phyloP scores from a whole-genome alignment of 2,888 invertebrate species.

The Acanthoscelides obtectus region DNA sequence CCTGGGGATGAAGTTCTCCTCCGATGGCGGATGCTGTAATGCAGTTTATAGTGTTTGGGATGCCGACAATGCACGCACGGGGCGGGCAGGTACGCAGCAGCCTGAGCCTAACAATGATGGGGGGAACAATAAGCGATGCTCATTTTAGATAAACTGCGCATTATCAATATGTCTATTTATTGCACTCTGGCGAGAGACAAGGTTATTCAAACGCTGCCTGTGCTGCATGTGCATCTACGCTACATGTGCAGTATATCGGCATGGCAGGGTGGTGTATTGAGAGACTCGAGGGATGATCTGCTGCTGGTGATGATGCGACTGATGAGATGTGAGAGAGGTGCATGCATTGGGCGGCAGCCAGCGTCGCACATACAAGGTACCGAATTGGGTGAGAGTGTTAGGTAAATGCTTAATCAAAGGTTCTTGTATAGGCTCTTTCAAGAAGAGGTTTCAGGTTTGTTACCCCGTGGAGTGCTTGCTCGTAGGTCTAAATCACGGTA shows the following conservation, averaged over 20 bases:
- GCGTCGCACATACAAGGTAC: background rate
- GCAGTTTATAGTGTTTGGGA: background rate
- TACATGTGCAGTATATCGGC: background rate
- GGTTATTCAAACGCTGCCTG: slow-evolving; percentile 16
- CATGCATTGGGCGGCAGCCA: background rate
- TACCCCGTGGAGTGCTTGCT: too few relatives aligned
- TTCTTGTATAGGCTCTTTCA: too few relatives aligned
- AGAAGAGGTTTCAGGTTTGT: too few relatives aligned
- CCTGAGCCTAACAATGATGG: slow-evolving; percentile 19
- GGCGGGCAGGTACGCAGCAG: too few relatives aligned
- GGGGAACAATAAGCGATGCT: slow-evolving; percentile 23
- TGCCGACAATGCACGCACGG: background rate
- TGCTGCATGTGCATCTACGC: background rate
- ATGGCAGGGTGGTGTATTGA: background rate
- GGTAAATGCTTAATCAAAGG: too few relatives aligned
- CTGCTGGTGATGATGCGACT: background rate
- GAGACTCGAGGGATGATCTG: background rate
- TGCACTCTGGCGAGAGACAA: slow-evolving; percentile 12
- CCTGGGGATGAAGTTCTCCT: background rate
- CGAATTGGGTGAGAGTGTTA: background rate
- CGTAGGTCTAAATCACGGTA: too few relatives aligned
- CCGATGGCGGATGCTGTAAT: background rate
- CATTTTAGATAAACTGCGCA: slow-evolving; percentile 21
- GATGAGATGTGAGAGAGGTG: background rate
- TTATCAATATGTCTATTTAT: slow-evolving; percentile 22